Percentiles rank a stretch among this genome's conserved stretches.
These are phyloP conservation scores for Chromobotia macracanthus DNA, from an alignment of 2,797 vertebrate species.

Conservation along the genomic window DNA sequence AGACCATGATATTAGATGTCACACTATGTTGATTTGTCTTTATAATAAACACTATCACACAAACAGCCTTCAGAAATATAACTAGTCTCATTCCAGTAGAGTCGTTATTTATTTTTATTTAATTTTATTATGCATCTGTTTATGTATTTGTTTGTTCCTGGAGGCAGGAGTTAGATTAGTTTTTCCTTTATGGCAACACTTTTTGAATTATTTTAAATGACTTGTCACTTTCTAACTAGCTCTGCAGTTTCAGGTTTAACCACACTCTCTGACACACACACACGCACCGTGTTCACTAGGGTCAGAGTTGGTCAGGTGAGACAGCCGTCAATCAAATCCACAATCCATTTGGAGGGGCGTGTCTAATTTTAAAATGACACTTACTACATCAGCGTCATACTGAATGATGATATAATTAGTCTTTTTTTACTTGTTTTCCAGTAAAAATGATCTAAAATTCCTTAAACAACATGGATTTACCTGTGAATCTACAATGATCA, in stretches of 20 bases:
- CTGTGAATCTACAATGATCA: no score
- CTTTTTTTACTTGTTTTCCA: no score
- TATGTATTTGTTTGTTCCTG: constrained; percentile 4
- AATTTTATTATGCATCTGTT: constrained; percentile 7
- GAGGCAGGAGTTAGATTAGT: neutral
- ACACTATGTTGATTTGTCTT: constrained; percentile 31
- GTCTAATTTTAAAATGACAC: no score
- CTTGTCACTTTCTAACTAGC: neutral
- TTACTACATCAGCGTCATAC: no score
- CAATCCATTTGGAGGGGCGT: no score
- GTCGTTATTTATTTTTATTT: neutral
- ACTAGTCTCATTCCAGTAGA: constrained; percentile 2
- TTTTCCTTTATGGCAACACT: neutral
- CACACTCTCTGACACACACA: neutral
- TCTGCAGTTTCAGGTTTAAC: neutral
- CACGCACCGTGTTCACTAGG: no score
- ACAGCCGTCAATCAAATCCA: no score
- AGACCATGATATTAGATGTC: constrained; percentile 29
- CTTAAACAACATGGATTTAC: no score
- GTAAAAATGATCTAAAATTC: no score
- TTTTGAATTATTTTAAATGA: neutral
- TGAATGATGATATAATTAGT: no score
- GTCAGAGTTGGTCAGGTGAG: no score
- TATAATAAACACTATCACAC: no score
- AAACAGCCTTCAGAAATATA: constrained; percentile 29